Evolutionary conservation across 2,797 vertebrate genomes (phyloP), one percentile per base, ranked within the genome.

Genomic region (Gobio occitaniae): DNA sequence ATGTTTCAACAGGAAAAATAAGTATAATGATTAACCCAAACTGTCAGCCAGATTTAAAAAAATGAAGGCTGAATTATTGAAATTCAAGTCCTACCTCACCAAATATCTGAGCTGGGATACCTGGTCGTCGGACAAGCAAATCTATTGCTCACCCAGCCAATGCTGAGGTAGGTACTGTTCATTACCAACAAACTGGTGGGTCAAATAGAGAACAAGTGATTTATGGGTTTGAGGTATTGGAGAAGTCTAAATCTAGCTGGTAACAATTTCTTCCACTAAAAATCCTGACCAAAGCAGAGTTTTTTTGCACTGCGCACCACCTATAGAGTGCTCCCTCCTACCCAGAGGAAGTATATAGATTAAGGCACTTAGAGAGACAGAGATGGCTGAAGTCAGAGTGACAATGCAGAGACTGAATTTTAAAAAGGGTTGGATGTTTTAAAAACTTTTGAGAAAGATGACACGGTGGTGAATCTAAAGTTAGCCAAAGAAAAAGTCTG

Each of bases 341-440:
- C 36, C 32, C 32, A 74, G 69, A 72, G 76, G 68, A 80, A 85
- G 68, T 41, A 50, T 50, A 48, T 41, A 69, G 77, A 77, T 84
- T 80, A 80, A 87, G 86, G 86, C 86, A 87, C 82, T 87, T 87
- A 12, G 41, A 65, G 44, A 72, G 66, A 71, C 8, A 59, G 19
- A 47, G 21, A 52, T 47, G 59, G 54, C 25, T 19, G 4, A 65
- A 63, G 13, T 76, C 17, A 69, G 32, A 44, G 44, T 56, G 71
- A 3, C 52, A 15, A 63, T 21, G n/a, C 29, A 9, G 36, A 69
- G 15, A 25, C 3, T 0, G 16, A 38, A 16, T 41, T 81, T 44
- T 13, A 54, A 17, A 52, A 71, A 12, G 3, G 19, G 4, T 29
- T 29, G 21, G 47, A 36, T n/a, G 44, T 19, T 77, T 56, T 76